Conservation (phyloP, 1,140 invertebrate species). For the Lasioglossum albipes region DNA sequence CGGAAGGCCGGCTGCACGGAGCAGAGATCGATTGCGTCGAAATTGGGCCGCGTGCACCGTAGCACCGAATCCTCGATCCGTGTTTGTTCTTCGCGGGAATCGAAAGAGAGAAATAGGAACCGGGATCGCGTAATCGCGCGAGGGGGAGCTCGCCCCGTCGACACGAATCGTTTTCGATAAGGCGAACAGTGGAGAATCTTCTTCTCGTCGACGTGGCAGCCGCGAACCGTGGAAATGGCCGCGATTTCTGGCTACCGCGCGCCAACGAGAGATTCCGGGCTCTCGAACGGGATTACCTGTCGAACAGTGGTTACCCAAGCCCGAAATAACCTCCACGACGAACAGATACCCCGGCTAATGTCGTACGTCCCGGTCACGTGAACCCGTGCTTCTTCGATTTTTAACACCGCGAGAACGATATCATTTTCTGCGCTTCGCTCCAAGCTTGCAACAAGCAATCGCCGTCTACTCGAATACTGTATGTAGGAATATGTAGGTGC, state of each 20-base stretch:
- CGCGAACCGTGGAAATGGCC: constrained; percentile 39
- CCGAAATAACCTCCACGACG: constrained; percentile 38
- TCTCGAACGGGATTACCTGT: constrained; percentile 16
- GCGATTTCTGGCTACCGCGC: constrained; percentile 44
- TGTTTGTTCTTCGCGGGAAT: constrained; percentile 36
- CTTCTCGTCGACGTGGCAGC: constrained; percentile 3
- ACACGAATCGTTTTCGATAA: constrained; percentile 55
- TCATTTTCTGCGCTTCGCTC: too few species aligned
- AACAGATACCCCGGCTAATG: constrained; percentile 6
- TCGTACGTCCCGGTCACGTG: background rate
- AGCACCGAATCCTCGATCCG: constrained; percentile 1
- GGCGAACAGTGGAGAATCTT: constrained; percentile 49
- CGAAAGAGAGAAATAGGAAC: constrained; percentile 35
- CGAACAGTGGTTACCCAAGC: constrained; percentile 24
- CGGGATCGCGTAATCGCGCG: constrained; percentile 40
- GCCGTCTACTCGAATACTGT: too few species aligned
- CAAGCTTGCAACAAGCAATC: too few species aligned
- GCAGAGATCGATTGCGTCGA: constrained; percentile 37
- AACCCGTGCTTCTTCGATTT: background rate
- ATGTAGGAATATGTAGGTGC: too few species aligned
- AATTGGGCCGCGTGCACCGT: constrained; percentile 35
- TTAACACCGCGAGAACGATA: background rate
- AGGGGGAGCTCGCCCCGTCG: constrained; percentile 20
- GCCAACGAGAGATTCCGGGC: constrained; percentile 8
- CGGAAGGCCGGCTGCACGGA: background rate